Evolutionary conservation across 2,797 vertebrate genomes (phyloP).

Genomic region (Anisognathus igniventris): DNA sequence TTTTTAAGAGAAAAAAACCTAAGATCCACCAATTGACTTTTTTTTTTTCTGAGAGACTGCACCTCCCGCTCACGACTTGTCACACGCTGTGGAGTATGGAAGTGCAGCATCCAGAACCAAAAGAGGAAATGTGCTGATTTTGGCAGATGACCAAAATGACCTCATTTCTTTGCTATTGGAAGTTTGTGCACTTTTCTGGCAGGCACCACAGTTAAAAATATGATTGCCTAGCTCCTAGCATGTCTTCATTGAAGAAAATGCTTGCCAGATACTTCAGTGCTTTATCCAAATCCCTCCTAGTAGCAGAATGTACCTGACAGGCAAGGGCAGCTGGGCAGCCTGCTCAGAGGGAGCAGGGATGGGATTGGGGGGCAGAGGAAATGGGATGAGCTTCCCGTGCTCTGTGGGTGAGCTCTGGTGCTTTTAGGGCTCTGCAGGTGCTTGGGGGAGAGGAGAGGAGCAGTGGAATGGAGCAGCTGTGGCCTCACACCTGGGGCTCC

Average conservation of each 20-base stretch:
- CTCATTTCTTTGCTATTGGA: conserved; percentile 69
- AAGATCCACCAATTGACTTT: neutral
- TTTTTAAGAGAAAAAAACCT: neutral
- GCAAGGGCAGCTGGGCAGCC: neutral
- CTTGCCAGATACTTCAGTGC: conserved; percentile 22
- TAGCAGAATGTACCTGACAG: neutral
- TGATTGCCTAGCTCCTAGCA: conserved; percentile 40
- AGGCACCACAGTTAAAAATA: conserved; percentile 36
- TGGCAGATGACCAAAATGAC: conserved; percentile 65
- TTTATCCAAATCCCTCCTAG: neutral
- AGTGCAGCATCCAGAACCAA: conserved; percentile 53
- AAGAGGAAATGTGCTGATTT: conserved; percentile 63
- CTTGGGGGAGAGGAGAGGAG: neutral
- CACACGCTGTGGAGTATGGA: neutral
- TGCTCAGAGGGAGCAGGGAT: neutral
- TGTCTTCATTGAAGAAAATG: conserved; percentile 58
- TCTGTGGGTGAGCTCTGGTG: neutral
- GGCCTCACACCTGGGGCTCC: neutral
- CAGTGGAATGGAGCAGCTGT: neutral
- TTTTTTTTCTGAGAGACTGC: neutral
- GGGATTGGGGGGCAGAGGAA: neutral
- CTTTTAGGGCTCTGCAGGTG: neutral
- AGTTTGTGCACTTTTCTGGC: conserved; percentile 62
- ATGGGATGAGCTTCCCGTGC: neutral
- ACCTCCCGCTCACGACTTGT: conserved; percentile 3